Conservation (phyloP, 2,113 vertebrate genomes). For the Laterallus jamaicensis region DNA sequence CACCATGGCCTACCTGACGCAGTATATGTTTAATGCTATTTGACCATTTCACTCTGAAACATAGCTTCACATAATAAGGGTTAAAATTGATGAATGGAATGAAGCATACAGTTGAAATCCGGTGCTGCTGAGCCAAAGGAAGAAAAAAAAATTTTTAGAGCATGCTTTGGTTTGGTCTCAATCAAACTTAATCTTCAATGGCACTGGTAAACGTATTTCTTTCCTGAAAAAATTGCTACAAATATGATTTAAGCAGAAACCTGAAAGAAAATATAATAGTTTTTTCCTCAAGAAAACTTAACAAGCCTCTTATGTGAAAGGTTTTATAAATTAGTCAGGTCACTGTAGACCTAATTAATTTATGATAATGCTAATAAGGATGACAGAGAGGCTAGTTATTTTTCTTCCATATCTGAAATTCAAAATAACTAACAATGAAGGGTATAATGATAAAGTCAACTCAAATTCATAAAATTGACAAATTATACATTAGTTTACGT, state of each 20-base stretch:
- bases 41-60: constrained; percentile 12
- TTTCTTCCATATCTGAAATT: background rate
- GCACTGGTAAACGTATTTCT: background rate
- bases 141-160: background rate
- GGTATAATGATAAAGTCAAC: background rate
- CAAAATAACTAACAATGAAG: background rate
- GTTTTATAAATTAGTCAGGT: background rate
- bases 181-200: background rate
- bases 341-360: background rate
- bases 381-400: background rate
- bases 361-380: background rate
- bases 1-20: background rate
- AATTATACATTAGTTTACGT: background rate
- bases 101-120: background rate
- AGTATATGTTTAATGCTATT: constrained; percentile 8
- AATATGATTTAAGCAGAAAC: background rate
- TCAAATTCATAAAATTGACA: background rate
- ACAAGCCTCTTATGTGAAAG: background rate
- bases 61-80: background rate
- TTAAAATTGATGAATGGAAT: background rate
- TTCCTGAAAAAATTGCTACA: background rate
- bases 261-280: background rate
- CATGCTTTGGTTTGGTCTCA: background rate
- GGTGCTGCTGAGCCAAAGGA: background rate
- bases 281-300: background rate